Evolutionary conservation across 2,797 vertebrate genomes (phyloP), one percentile per base, ranked within the genome.

Genomic region (Alauda arvensis): DNA sequence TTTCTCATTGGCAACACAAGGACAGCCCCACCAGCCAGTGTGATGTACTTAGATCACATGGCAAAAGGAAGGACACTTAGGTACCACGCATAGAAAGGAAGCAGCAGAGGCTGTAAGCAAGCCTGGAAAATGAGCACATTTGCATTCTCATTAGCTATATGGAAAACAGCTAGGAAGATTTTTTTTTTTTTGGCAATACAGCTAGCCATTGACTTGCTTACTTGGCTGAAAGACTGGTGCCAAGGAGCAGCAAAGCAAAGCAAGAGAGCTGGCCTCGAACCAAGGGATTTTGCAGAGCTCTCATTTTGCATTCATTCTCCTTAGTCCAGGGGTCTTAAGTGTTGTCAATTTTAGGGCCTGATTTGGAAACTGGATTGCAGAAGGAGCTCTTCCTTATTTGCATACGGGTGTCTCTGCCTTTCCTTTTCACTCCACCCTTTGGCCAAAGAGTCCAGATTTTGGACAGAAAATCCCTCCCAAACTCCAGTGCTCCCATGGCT

Each of bases 281-380:
- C 91, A 94, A 88, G 43, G 74, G 88, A 85, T 94, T 93, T 93
- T 88, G 84, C 69, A 93, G 85, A 86, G 81, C 59, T 94, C 87
- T 94, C 79, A 84, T 95, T 93, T 83, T 88, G 83, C 76, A 89
- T 93, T 94, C 82, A 91, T 88, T 91, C 42, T 81, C 60, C 80
- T 90, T 52, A 59, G 80, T 81, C 83, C 74, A 77, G 74, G 48
- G 84, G 63, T 92, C 83, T 87, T 80, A 90, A 92, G 43, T 31
- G 60, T 29, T 83, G 82, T 76, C 82, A 87, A 18, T 93, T 92
- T 91, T 83, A 65, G 56, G 60, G 49, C 70, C 62, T 1, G 70
- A 78, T 70, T n/a, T 45, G 72, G 72, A 90, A 91, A 87, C 33
- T 9, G 33, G 34, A 88, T 65, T 46, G 40, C 51, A 88, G 60